Base-by-base conservation (phyloP, 2,888 invertebrate species). In the Lasioglossum vierecki region DNA sequence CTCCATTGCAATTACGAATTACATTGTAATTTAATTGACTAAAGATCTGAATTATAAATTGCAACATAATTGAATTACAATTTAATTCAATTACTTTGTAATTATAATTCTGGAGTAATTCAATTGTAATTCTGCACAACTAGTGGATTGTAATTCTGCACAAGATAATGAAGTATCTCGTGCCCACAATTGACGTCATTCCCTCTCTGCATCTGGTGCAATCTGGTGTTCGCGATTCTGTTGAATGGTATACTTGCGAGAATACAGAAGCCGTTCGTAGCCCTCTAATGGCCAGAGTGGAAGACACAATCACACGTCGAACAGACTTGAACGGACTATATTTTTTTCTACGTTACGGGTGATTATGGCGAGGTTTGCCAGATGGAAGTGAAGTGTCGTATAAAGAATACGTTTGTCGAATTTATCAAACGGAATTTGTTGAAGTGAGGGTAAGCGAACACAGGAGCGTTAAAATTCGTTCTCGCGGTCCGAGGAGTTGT, bases 341-440 rank as follows among this genome's bases (percentile, higher is more conserved):
- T 26, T 80, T 88, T 68, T 82, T 76, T 82, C 75, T 88, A 86
- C 70, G 82, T 81, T 79, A 88, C 84, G 83, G 79, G 70, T 84
- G 85, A 86, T 91, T 90, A 88, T 91, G 91, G 87, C 88, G 85
- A 88, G 83, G 77, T 87, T 91, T 82, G 86, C 87, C 87, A 91
- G 85, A 88, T 88, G 86, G 84, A 84, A 83, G 87, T 86, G 86
- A 80, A 91, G 91, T 91, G 84, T 89, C 79, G 84, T 80, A 76
- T 78, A 86, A 83, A 83, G 88, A 79, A 77, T 84, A 84, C 74
- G 84, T 60, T 71, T 74, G 76, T 41, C 71, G 76, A 77, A 78
- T 83, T 72, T 73, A 83, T 83, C 53, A 84, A 88, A 82, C 41
- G 57, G 76, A 82, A 75, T 85, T 84, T 73, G 5, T 63, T 70